Base-by-base conservation (phyloP, 35 echinoderm and acorn worm species). In the Holothuria glaberrima region DNA sequence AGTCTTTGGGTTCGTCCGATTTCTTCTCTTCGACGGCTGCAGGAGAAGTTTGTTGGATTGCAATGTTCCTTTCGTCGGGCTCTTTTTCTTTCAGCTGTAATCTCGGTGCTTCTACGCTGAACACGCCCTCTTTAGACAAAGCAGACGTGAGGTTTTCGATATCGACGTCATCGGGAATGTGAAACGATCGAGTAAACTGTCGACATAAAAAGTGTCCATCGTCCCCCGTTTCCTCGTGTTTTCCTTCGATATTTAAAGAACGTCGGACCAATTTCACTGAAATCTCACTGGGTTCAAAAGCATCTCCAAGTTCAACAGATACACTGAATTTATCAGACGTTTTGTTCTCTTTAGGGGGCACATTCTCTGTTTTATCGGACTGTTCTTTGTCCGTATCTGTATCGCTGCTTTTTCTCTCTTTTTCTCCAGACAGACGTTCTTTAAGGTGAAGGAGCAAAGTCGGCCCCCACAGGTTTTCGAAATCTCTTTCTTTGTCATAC, bases 141-240 rank as follows among this genome's bases (percentile, higher is more conserved):
- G 48, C 6, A 48, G 79, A 82, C 6, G 26, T 82, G 22, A 82
- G 79, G 38, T 60, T 22, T 58, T 82, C 24, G 21, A 82, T n/a
- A 44, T 82, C 24, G 0, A 82, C 79, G 30, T 82, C 79, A 32
- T 58, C 79, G 12, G 14, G 46, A 25, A 82, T 22, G 24, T 58
- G 48, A 33, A 28, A 82, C 48, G 79, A 56, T 27, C 48, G 46
- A 18, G 79, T 14, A 82, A 82, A 29, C 32, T 82, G 79, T 26
- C 25, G n/a, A 21, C 9, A 56, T 32, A 44, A 48, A 45, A 58
- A 82, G 0, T 75, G 33, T 21, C 71, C 71, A 75, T 75, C 71
- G 12, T 75, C 71, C 35, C 71, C 33, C 48, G 1, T 56, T 12
- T 58, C 50, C 32, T 82, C 79, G 79, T 82, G 79, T 33, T 82